These are phyloP conservation scores for Turdus rufiventris DNA, from an alignment of 2,113 vertebrate species.

Conservation along the genomic window DNA sequence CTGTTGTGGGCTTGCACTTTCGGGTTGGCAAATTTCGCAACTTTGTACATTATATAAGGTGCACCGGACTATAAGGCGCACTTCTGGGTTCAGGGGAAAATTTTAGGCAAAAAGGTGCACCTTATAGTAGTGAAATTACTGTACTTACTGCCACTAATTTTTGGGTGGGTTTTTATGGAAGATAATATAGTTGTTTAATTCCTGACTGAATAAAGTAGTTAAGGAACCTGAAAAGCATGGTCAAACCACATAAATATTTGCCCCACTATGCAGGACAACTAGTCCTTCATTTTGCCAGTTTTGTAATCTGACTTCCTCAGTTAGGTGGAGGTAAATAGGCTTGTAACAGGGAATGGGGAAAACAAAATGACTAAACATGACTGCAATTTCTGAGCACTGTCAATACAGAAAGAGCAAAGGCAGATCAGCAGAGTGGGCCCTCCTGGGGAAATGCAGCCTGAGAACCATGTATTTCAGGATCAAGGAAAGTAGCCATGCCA, in stretches of 20 bases:
- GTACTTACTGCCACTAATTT: not conserved
- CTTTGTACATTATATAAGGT: too few species aligned
- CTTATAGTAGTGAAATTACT: too few species aligned
- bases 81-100: too few species aligned
- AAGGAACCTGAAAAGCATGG: not conserved
- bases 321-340: not conserved
- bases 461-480: not conserved
- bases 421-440: fast-evolving
- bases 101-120: too few species aligned
- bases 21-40: too few species aligned
- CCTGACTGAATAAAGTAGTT: not conserved
- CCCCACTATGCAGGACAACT: not conserved
- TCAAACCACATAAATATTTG: not conserved
- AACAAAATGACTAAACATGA: not conserved
- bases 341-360: not conserved
- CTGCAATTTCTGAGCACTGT: not conserved
- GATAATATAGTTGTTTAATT: not conserved
- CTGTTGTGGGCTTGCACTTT: too few species aligned
- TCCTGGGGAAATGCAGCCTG: not conserved
- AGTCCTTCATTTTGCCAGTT: not conserved
- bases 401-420: not conserved
- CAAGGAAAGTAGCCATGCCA: not conserved
- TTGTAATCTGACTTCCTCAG: not conserved
- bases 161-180: not conserved
- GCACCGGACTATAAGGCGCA: too few species aligned